Evolutionary conservation across 2,888 invertebrate species (phyloP), one percentile per base, ranked within the genome.

Genomic region (Cataglyphis cursor): DNA sequence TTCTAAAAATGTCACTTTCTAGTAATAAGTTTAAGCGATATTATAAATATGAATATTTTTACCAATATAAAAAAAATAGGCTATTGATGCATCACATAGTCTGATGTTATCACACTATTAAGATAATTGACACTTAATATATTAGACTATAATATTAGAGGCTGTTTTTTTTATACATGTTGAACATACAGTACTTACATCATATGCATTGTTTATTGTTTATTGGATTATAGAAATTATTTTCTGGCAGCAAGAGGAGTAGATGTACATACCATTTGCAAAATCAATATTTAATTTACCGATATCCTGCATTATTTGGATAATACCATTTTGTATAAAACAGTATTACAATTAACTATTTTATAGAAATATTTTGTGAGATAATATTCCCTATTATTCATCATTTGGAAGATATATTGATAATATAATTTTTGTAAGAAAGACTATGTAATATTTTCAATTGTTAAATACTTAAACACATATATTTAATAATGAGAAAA

Each of bases 111-210:
- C 31, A 44, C 3, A n/a, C 62, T 74, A 41, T 57, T 57, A 64
- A 74, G 21, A 48, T 21, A 75, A 82, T 31, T 82, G 31, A 82
- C 65, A 76, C 15, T 82, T 51, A 75, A 62, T 24, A 51, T 62
- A 54, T 64, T 44, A 48, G 18, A 54, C 51, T 65, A 54, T 65
- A 54, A 75, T 64, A 64, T n/a, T 65, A 54, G 12, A 76, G 41
- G 57, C 35, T 75, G 38, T 78, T 48, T 66, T 66, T 66, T 65
- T 76, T 28, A 76, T 41, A 51, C 9, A 9, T 28, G 41, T 61
- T 57, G 15, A 51, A n/a, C 35, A 59, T 57, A 65, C 28, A 66
- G 31, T 54, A 72, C 41, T 44, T 44, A 74, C 35, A 41, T 18
- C 4, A 51, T 38, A 38, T 38, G 10, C 15, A 44, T 15, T 15